Conservation (phyloP, 2,888 invertebrate genomes). For the Thereva unica region DNA sequence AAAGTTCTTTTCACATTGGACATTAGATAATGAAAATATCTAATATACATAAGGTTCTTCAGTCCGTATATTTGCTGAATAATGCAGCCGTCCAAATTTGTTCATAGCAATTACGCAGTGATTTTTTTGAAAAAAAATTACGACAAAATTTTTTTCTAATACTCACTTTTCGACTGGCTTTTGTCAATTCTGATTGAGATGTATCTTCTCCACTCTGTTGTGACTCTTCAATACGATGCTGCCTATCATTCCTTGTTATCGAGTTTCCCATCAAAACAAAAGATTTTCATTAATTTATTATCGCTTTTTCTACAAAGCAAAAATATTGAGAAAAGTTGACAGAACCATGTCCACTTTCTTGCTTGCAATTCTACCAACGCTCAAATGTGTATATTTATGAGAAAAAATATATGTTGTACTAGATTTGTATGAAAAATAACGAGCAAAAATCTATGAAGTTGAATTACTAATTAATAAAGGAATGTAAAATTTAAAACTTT, state of each 20-base stretch:
- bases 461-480: too few relatives aligned
- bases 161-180: constrained; percentile 36
- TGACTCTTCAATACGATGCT: constrained; percentile 17
- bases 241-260: constrained; percentile 35
- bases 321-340: constrained; percentile 27
- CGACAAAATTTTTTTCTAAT: neutral
- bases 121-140: neutral
- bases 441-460: too few relatives aligned
- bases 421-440: too few relatives aligned
- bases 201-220: constrained; percentile 21
- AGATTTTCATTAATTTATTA: constrained; percentile 36
- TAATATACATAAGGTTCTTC: too few relatives aligned
- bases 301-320: constrained; percentile 20
- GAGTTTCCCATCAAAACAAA: constrained; percentile 41
- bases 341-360: constrained; percentile 20
- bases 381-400: neutral
- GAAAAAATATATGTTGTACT: too few relatives aligned
- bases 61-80: constrained; percentile 6
- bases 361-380: neutral
- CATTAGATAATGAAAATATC: too few relatives aligned
- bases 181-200: constrained; percentile 34
- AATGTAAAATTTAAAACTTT: too few relatives aligned
- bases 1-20: too few relatives aligned
- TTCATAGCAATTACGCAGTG: constrained; percentile 27
- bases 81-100: neutral